These are phyloP conservation scores for Montipora capricornis DNA, from an alignment of 64 coral and sea anemone species.

Conservation along the genomic window DNA sequence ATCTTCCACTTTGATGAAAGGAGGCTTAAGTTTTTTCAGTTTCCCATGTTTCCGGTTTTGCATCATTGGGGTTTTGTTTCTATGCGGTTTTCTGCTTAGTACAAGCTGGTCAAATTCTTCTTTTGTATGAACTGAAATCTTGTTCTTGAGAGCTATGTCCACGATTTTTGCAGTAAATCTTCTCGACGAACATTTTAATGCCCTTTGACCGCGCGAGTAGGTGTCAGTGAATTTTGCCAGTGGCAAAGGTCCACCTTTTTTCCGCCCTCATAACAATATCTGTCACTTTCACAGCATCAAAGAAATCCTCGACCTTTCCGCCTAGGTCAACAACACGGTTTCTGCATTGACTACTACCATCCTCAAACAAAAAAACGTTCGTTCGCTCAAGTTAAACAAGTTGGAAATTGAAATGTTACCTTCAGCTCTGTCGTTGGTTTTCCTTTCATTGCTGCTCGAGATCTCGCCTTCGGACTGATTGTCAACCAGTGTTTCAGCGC, in stretches of 20 bases:
- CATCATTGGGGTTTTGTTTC: not conserved
- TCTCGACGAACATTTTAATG: not conserved
- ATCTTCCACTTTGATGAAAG: conserved; percentile 40
- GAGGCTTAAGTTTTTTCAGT: conserved; percentile 32
- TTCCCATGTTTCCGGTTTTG: not conserved
- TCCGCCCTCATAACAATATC: too few species aligned
- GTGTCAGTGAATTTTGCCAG: not conserved
- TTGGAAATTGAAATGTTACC: conserved; percentile 1
- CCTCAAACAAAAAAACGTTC: not conserved
- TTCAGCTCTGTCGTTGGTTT: not conserved
- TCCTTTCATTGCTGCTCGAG: not conserved
- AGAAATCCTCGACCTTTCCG: too few species aligned
- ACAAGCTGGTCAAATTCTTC: not conserved
- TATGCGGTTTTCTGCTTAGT: not conserved
- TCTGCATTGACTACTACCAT: conserved; percentile 3
- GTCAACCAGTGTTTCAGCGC: not conserved
- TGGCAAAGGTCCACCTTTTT: too few species aligned
- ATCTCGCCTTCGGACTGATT: not conserved
- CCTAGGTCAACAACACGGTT: not conserved
- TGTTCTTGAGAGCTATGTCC: not conserved
- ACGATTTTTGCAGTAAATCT: not conserved
- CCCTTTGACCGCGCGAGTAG: not conserved
- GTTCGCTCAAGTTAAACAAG: not conserved
- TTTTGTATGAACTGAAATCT: not conserved
- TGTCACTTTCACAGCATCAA: too few species aligned